phyloP scores from a whole-genome alignment of 2,888 invertebrate genomes.

The Chrysodeixis includens region DNA sequence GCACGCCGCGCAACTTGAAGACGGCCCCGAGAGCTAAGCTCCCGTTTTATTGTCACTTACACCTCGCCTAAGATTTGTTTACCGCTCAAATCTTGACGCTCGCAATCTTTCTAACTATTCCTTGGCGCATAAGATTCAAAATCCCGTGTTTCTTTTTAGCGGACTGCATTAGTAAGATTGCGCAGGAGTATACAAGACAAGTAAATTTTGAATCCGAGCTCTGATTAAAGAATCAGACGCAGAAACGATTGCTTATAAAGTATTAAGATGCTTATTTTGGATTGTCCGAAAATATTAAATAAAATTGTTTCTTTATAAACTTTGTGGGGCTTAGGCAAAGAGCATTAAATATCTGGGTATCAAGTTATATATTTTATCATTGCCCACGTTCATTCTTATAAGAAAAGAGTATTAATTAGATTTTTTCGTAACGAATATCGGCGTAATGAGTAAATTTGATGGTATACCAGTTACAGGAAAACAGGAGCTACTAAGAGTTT shows the following conservation, averaged over 20 bases:
- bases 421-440: slow-evolving; percentile 67
- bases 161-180: slow-evolving; percentile 59
- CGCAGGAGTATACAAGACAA: slow-evolving; percentile 72
- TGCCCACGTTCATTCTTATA: slow-evolving; percentile 31
- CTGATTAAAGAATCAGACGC: slow-evolving; percentile 84
- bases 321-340: slow-evolving; percentile 56
- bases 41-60: slow-evolving; percentile 89
- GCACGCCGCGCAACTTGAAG: slow-evolving; percentile 82
- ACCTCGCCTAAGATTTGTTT: slow-evolving; percentile 83
- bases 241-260: slow-evolving; percentile 84
- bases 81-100: slow-evolving; percentile 65
- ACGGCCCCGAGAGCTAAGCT: slow-evolving; percentile 87
- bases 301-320: slow-evolving; percentile 68
- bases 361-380: slow-evolving; percentile 18
- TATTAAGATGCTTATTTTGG: slow-evolving; percentile 81
- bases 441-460: slow-evolving; percentile 66
- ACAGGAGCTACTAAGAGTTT: slow-evolving; percentile 49
- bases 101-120: slow-evolving; percentile 61
- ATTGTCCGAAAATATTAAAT: slow-evolving; percentile 77
- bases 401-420: slow-evolving; percentile 54
- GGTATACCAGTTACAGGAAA: slow-evolving; percentile 66
- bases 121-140: slow-evolving; percentile 58
- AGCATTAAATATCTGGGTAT: slow-evolving; percentile 32
- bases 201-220: slow-evolving; percentile 82
- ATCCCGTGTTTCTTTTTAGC: slow-evolving; percentile 34